phyloP scores from a whole-genome alignment of 1,140 invertebrate species.

The Diorhabda carinulata region DNA sequence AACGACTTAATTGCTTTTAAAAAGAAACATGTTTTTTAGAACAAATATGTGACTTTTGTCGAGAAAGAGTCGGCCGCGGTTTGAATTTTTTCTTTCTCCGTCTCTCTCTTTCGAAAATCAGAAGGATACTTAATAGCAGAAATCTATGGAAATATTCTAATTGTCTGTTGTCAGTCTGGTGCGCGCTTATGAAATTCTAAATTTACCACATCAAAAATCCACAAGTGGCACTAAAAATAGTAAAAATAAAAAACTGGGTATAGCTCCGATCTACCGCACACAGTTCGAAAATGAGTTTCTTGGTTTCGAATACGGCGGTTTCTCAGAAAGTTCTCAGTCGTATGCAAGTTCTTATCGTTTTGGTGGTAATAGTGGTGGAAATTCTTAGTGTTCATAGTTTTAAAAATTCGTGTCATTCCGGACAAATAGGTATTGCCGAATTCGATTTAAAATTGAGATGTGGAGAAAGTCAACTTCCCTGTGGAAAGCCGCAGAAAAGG shows the following conservation, averaged over 20 bases:
- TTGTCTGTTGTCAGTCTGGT: not conserved
- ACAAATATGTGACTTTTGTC: not conserved
- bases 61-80: not conserved
- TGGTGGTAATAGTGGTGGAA: not conserved
- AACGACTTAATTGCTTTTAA: not conserved
- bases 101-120: not conserved
- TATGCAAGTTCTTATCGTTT: not conserved
- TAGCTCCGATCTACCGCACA: not conserved
- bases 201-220: not conserved
- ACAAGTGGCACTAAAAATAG: slow-evolving; percentile 2
- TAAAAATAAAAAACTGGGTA: slow-evolving; percentile 3
- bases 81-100: not conserved
- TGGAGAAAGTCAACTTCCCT: not conserved
- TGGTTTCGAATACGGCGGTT: not conserved
- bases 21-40: not conserved
- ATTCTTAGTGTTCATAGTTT: not conserved
- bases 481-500: not conserved
- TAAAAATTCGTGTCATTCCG: not conserved
- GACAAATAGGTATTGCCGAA: not conserved
- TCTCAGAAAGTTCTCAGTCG: not conserved
- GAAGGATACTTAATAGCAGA: not conserved
- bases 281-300: not conserved
- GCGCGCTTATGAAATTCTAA: not conserved
- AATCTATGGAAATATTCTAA: not conserved
- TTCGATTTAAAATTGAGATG: not conserved